phyloP scores from a whole-genome alignment of 1,140 invertebrate genomes.

The Platyscapa corneri region DNA sequence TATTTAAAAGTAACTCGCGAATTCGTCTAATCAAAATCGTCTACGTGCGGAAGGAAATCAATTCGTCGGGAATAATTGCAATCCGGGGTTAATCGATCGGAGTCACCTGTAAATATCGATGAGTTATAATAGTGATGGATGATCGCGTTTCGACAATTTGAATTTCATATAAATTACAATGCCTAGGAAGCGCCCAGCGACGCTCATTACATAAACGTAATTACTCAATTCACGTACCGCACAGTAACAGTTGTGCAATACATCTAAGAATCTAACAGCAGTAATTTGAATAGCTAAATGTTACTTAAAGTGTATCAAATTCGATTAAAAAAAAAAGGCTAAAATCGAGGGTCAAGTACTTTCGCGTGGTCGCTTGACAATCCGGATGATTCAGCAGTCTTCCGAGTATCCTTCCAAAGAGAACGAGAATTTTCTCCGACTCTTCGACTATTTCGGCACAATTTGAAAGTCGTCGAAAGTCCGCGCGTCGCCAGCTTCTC shows the following conservation, averaged over 20 bases:
- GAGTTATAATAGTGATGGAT: neutral
- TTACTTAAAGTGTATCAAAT: neutral
- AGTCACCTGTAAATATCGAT: constrained; percentile 26
- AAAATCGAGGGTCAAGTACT: constrained; percentile 1
- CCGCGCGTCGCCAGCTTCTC: neutral
- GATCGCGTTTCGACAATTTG: constrained; percentile 24
- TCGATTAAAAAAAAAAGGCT: neutral
- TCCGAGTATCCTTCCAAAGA: constrained; percentile 24
- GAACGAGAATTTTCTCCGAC: neutral
- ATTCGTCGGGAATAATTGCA: neutral
- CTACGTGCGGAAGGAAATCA: neutral
- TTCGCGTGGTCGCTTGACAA: constrained; percentile 24
- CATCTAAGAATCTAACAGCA: constrained; percentile 62
- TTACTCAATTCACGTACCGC: constrained; percentile 71
- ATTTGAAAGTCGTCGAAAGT: constrained; percentile 28
- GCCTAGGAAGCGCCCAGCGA: constrained; percentile 40
- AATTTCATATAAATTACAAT: constrained; percentile 38
- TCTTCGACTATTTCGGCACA: neutral
- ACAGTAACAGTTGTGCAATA: constrained; percentile 67
- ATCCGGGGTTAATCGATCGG: neutral
- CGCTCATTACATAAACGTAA: constrained; percentile 71
- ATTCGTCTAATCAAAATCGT: neutral
- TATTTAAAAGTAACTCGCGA: neutral
- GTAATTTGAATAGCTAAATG: constrained; percentile 31
- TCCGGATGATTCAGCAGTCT: constrained; percentile 31